These are phyloP conservation scores for Pituophis catenifer DNA, from an alignment of 2,113 vertebrate genomes.

Conservation along the genomic window DNA sequence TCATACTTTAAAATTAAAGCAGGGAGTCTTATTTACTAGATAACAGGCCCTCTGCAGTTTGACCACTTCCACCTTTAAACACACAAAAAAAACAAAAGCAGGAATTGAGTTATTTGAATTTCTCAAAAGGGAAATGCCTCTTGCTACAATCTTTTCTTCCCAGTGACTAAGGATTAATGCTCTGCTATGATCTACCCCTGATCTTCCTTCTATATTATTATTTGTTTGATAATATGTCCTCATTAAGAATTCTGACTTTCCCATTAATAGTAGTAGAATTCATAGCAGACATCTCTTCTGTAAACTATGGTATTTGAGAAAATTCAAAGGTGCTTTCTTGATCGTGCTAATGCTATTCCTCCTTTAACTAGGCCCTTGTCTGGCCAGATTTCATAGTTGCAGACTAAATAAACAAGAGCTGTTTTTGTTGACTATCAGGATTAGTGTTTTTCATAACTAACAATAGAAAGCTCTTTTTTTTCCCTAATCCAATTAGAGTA, in stretches of 20 bases:
- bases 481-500: neutral
- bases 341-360: neutral
- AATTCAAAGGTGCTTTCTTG: neutral
- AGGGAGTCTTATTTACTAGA: neutral
- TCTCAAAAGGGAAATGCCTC: slow-evolving; percentile 2
- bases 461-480: neutral
- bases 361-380: neutral
- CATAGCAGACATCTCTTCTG: neutral
- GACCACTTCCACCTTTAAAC: neutral
- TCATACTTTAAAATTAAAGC: slow-evolving; percentile 8
- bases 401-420: neutral
- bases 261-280: neutral
- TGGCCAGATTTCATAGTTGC: neutral
- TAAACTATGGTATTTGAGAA: neutral
- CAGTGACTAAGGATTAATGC: slow-evolving; percentile 2
- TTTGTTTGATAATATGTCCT: slow-evolving; percentile 3
- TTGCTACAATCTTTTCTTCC: slow-evolving; percentile 15
- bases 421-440: neutral
- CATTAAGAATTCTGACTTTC: neutral
- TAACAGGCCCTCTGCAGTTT: neutral
- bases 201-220: neutral
- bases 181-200: slow-evolving; percentile 14
- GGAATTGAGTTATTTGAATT: neutral
- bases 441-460: neutral
- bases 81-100: neutral